A percentile compares a stretch with the other conserved stretches of the same genome.
phyloP scores from a whole-genome alignment of 1,140 invertebrate genomes.

The Halesus radiatus region DNA sequence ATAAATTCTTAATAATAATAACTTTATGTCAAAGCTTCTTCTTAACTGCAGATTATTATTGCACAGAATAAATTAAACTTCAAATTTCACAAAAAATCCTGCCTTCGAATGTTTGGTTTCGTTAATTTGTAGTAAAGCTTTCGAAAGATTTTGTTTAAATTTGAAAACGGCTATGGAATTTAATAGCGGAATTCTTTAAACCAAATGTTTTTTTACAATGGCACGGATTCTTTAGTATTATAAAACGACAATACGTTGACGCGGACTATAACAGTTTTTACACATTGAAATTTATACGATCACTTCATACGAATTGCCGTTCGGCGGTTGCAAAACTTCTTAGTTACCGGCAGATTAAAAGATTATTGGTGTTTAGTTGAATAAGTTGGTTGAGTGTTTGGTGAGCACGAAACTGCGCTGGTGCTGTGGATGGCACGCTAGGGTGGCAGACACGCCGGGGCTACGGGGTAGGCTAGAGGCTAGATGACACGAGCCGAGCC shows the following conservation, averaged over 20 bases:
- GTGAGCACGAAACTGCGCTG: no score
- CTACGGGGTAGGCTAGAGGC: background rate
- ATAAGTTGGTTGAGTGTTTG: no score
- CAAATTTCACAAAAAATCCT: no score
- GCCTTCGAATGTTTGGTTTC: background rate
- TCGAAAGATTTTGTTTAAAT: background rate
- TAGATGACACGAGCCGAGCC: background rate
- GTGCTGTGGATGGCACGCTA: background rate
- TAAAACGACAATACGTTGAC: no score
- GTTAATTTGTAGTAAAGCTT: conserved; percentile 5
- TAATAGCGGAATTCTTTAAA: background rate
- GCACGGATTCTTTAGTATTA: conserved; percentile 10
- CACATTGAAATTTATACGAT: background rate
- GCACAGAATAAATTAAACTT: no score
- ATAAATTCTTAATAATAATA: background rate
- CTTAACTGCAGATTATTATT: background rate
- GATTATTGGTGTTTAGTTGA: no score
- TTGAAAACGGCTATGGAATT: background rate
- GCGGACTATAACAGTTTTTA: background rate
- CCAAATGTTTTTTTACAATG: conserved; percentile 12
- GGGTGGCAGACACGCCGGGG: background rate
- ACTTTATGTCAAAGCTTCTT: background rate
- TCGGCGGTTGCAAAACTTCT: background rate
- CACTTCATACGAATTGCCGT: background rate
- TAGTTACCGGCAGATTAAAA: background rate